phyloP scores from a whole-genome alignment of 2,888 invertebrate genomes.

The Bombylius major region DNA sequence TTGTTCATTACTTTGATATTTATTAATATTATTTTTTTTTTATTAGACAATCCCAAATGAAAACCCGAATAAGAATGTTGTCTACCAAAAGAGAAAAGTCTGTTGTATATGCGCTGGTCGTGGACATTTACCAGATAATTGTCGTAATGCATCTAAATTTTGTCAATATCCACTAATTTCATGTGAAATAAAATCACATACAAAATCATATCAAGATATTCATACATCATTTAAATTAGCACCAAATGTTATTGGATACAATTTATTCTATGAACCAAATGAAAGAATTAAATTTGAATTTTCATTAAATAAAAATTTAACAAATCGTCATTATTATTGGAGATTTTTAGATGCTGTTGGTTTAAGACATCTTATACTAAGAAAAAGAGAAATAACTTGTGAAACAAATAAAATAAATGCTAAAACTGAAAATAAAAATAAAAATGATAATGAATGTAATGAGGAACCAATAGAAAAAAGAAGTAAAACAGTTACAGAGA shows the following conservation, averaged over 20 bases:
- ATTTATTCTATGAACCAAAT: constrained; percentile 23
- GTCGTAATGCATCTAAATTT: constrained; percentile 22
- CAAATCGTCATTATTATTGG: constrained; percentile 23
- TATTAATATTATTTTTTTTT: not conserved
- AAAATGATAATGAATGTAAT: not conserved
- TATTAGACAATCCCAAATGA: constrained; percentile 39
- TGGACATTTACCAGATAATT: constrained; percentile 40
- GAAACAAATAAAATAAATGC: not conserved
- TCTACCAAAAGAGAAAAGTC: constrained; percentile 30
- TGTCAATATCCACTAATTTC: constrained; percentile 23
- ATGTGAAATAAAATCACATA: constrained; percentile 27
- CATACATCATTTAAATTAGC: constrained; percentile 12
- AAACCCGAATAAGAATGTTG: constrained; percentile 23
- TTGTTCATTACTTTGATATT: not conserved
- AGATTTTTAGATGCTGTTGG: constrained; percentile 27
- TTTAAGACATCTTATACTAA: constrained; percentile 18
- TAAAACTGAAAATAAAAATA: not conserved
- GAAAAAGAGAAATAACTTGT: not conserved
- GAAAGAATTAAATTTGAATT: constrained; percentile 20
- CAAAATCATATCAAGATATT: constrained; percentile 29
- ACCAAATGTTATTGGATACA: constrained; percentile 14
- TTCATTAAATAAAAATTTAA: constrained; percentile 16
- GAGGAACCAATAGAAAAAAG: not conserved
- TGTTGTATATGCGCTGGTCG: constrained; percentile 46
- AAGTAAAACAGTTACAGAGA: not conserved